Conservation (phyloP, 2,113 vertebrate genomes). For the Notothenia rossii region DNA sequence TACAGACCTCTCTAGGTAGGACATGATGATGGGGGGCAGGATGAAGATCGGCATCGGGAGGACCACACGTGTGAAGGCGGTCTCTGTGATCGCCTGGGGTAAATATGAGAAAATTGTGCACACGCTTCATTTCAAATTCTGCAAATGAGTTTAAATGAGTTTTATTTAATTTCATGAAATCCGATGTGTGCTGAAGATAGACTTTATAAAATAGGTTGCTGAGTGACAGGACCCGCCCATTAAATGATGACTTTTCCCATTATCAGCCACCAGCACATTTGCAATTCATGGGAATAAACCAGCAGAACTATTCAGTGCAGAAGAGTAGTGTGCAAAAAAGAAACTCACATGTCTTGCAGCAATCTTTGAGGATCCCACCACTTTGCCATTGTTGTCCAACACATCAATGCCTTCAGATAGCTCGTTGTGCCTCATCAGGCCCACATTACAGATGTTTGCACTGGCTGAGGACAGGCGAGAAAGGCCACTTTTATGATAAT, state of each 20-base stretch:
- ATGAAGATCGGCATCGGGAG: conserved; percentile 98
- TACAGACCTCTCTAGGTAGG: conserved; percentile 95
- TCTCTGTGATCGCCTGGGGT: conserved; percentile 94
- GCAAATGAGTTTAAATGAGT: conserved; percentile 34
- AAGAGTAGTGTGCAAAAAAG: neutral
- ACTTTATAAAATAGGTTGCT: neutral
- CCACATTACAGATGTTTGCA: conserved; percentile 98
- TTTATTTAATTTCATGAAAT: conserved; percentile 53
- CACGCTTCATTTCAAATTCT: conserved; percentile 54
- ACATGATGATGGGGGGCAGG: conserved; percentile 97
- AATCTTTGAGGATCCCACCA: conserved; percentile 94
- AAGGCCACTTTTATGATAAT: neutral
- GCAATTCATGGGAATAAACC: neutral
- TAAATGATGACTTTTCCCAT: conserved; percentile 15
- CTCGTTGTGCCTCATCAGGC: conserved; percentile 96
- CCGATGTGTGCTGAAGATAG: conserved; percentile 22
- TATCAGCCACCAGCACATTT: neutral
- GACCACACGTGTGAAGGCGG: conserved; percentile 94
- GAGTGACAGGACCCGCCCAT: conserved; percentile 21
- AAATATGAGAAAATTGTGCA: conserved; percentile 59
- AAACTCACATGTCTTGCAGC: conserved; percentile 93
- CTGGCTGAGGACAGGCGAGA: conserved; percentile 84
- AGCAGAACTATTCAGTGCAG: conserved; percentile 2
- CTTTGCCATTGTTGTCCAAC: conserved; percentile 89
- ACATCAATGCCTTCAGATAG: conserved; percentile 95